Percentiles rank a stretch among this genome's conserved stretches.
Evolutionary conservation across 2,113 vertebrate species (phyloP).

Genomic region (Lepidothrix coronata): DNA sequence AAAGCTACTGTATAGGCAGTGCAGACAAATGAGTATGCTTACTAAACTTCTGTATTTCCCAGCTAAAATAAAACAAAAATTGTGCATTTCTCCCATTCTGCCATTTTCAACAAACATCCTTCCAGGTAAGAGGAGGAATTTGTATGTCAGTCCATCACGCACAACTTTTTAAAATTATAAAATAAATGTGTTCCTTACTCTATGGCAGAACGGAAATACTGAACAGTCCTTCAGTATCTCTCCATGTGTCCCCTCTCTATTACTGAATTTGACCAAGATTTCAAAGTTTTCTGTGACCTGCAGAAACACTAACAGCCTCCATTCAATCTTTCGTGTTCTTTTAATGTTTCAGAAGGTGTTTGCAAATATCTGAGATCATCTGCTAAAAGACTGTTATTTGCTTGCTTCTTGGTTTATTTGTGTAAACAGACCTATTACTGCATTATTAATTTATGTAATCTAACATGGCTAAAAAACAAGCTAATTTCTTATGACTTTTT

Average conservation of each 20-base stretch:
- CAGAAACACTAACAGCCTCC: background rate
- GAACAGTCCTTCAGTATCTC: background rate
- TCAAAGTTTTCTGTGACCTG: background rate
- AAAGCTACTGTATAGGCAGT: background rate
- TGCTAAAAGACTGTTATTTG: background rate
- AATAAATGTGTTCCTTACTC: background rate
- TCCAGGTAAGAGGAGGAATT: background rate
- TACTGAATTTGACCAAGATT: background rate
- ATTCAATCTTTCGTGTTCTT: background rate
- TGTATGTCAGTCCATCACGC: background rate
- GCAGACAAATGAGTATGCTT: background rate
- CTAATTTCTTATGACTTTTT: background rate
- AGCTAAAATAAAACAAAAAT: background rate
- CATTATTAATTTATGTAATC: background rate
- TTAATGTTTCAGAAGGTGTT: background rate
- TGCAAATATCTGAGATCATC: background rate
- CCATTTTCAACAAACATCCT: background rate
- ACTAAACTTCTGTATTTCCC: background rate
- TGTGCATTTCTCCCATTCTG: background rate
- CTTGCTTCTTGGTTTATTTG: background rate
- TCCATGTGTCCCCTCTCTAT: background rate
- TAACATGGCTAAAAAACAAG: background rate
- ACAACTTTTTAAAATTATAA: background rate
- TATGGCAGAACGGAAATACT: background rate
- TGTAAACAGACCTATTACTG: background rate